Conservation (phyloP, 2,113 vertebrate genomes). For the Erythrocercus mccallii region DNA sequence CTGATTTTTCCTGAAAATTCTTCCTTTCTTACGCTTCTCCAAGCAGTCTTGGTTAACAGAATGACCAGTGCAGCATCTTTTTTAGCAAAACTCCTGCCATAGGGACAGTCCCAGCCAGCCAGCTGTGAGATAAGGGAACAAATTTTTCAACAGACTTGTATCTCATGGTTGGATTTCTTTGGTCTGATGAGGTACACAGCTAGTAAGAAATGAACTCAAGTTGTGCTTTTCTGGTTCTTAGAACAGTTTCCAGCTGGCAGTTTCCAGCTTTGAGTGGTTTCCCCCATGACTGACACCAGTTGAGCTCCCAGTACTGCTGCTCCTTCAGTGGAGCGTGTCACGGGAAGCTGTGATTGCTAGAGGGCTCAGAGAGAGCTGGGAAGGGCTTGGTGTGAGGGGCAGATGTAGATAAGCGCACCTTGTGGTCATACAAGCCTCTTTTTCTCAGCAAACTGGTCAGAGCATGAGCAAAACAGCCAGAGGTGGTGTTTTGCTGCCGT, state of each 20-base stretch:
- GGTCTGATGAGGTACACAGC: neutral
- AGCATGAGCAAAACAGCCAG: neutral
- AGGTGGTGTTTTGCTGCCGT: neutral
- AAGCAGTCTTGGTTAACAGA: neutral
- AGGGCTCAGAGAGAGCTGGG: neutral
- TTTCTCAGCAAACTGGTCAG: neutral
- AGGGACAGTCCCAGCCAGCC: neutral
- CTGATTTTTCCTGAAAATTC: neutral
- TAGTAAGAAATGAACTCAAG: neutral
- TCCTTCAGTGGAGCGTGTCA: neutral
- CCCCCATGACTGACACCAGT: no score
- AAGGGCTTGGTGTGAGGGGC: neutral
- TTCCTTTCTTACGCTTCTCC: neutral
- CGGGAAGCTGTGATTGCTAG: neutral
- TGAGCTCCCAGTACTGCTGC: neutral
- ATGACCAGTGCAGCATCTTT: neutral
- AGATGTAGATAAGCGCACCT: rapidly evolving
- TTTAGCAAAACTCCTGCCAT: neutral
- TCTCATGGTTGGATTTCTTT: neutral
- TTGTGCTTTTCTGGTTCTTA: neutral
- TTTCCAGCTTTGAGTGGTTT: neutral
- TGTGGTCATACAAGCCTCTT: neutral
- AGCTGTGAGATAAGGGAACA: neutral
- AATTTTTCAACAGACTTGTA: neutral
- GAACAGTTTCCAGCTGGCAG: neutral